phyloP scores from a whole-genome alignment of 2,888 invertebrate species.

The Danaus chrysippus region DNA sequence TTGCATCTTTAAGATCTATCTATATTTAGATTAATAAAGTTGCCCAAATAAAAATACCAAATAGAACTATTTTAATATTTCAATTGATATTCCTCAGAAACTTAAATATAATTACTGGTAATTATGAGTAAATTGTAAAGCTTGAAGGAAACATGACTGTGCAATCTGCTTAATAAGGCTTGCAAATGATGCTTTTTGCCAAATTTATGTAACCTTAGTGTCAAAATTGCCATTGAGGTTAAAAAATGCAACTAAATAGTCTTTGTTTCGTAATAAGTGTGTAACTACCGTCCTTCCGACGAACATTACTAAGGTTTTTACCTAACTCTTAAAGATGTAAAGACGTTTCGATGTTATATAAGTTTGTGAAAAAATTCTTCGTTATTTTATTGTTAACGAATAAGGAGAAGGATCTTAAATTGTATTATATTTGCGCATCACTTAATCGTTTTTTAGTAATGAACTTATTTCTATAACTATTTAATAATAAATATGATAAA shows the following conservation, averaged over 20 bases:
- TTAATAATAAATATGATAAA: no score
- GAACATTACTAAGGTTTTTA: not conserved
- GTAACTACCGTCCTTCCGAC: slow-evolving; percentile 7
- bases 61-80: not conserved
- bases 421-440: no score
- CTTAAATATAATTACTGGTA: slow-evolving; percentile 33
- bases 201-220: slow-evolving; percentile 16
- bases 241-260: slow-evolving; percentile 6
- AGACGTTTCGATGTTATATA: no score
- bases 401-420: no score
- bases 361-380: no score
- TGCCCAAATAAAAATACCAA: no score
- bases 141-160: slow-evolving; percentile 33
- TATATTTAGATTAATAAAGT: no score
- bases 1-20: no score
- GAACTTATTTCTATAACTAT: no score
- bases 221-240: not conserved
- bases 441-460: no score
- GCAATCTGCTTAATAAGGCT: slow-evolving; percentile 10
- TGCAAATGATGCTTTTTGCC: slow-evolving; percentile 14
- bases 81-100: slow-evolving; percentile 8
- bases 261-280: slow-evolving; percentile 2
- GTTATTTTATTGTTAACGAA: no score
- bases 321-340: no score
- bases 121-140: slow-evolving; percentile 27